Base-by-base conservation (phyloP, 2,797 vertebrate species). In the Chelon auratus region DNA sequence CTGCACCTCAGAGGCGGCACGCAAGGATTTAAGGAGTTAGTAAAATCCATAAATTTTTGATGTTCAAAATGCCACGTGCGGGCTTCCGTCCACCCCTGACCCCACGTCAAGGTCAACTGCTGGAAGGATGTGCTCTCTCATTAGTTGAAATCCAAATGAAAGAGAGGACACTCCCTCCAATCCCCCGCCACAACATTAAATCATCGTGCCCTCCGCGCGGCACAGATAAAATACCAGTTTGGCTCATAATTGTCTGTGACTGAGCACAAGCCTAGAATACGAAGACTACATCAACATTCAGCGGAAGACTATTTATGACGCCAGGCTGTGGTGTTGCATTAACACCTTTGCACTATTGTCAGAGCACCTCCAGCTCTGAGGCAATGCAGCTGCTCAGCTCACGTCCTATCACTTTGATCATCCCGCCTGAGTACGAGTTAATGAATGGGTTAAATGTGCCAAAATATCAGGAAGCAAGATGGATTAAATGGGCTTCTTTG, bases 201-300 rank as follows among this genome's bases (percentile, higher is more conserved):
- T 84, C 77, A 80, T 52, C 26, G 70, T 55, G 30, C 18, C 39
- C 51, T 61, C 73, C 51, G 37, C 18, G 39, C 48, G 40, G 71
- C 66, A 85, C 90, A 89, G 89, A 92, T 88, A 88, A 89, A 77
- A 78, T 72, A 81, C 69, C 24, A 80, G 18, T 82, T 83, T 52
- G 12, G 74, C 79, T 89, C 60, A 79, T 84, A 78, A 76, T 75
- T 62, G 70, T 77, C 66, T 36, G 61, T 59, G 18, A 76, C 42
- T 47, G 68, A 77, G 62, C 68, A 70, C 74, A 58, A 66, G 72
- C 67, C 58, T 22, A 70, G 83, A 75, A 86, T 72, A 80, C 72
- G 79, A 75, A 88, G 68, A 51, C 26, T 24, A 36, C 68, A 84
- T 83, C 72, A 68, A 65, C 79, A 62, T 68, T 78, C 67, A 0